These are phyloP conservation scores for Raja brachyura DNA, from an alignment of 2,113 vertebrate species.

Conservation along the genomic window DNA sequence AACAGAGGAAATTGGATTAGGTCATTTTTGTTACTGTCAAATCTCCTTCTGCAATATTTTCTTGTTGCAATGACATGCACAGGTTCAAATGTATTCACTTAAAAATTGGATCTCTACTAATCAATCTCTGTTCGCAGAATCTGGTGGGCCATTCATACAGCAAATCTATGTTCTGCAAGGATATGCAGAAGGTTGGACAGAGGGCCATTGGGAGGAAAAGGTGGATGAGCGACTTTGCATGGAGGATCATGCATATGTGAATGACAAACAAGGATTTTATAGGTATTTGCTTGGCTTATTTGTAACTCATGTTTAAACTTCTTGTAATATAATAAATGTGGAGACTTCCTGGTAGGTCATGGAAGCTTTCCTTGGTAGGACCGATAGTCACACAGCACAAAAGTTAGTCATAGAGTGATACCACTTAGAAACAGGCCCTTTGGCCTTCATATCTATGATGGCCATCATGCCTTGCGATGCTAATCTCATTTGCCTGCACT, in stretches of 20 bases:
- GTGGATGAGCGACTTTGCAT: slow-evolving; percentile 76
- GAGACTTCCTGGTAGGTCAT: neutral
- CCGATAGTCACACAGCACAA: neutral
- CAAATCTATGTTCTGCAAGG: slow-evolving; percentile 83
- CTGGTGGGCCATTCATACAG: slow-evolving; percentile 89
- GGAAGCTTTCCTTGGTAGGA: too few relatives aligned
- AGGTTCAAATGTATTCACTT: neutral
- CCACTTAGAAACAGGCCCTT: too few relatives aligned
- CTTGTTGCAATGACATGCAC: neutral
- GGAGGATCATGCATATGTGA: slow-evolving; percentile 73
- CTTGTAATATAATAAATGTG: too few relatives aligned
- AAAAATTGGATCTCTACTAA: neutral
- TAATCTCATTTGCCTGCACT: too few relatives aligned
- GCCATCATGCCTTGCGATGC: too few relatives aligned
- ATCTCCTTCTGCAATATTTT: neutral
- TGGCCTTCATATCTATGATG: too few relatives aligned
- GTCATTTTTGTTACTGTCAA: neutral
- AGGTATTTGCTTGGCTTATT: slow-evolving; percentile 55
- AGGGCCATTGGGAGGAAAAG: slow-evolving; percentile 93
- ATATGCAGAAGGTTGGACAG: slow-evolving; percentile 89
- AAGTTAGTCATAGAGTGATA: too few relatives aligned
- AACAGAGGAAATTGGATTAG: too few relatives aligned
- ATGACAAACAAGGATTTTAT: slow-evolving; percentile 82
- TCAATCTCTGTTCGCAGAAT: slow-evolving; percentile 60
- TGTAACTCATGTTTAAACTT: neutral